These are phyloP conservation scores for Anseranas semipalmata DNA, from an alignment of 2,113 vertebrate species.

Conservation along the genomic window DNA sequence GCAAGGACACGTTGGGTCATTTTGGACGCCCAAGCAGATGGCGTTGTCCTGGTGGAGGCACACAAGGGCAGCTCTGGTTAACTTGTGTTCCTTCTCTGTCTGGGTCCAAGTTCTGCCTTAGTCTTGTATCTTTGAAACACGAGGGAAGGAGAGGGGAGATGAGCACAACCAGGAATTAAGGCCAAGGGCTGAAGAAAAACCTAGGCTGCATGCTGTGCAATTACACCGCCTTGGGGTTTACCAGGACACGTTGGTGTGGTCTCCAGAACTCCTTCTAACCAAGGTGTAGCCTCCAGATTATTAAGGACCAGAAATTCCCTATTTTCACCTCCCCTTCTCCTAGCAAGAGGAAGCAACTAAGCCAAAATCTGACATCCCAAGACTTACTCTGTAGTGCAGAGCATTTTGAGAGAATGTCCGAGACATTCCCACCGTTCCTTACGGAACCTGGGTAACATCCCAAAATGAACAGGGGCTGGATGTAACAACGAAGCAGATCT, in stretches of 20 bases:
- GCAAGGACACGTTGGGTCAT: rapidly evolving
- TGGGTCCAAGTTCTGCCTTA: neutral
- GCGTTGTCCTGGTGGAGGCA: rapidly evolving
- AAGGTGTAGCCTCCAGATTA: neutral
- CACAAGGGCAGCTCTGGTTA: rapidly evolving
- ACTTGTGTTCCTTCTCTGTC: neutral
- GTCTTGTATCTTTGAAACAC: neutral
- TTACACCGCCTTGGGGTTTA: neutral
- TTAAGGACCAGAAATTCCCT: neutral
- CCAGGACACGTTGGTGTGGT: neutral
- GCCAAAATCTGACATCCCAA: neutral
- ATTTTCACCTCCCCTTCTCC: neutral
- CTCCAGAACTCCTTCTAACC: neutral
- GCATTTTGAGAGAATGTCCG: neutral
- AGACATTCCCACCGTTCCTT: neutral
- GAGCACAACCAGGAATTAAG: neutral
- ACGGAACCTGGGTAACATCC: neutral
- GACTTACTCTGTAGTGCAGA: neutral
- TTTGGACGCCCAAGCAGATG: neutral
- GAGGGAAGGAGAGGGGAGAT: neutral
- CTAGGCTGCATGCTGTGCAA: neutral
- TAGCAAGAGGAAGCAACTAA: neutral
- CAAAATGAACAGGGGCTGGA: neutral
- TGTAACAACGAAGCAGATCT: neutral
- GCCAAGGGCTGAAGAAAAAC: neutral